A percentile compares a stretch with the other conserved stretches of the same genome.
These are phyloP conservation scores for Alsophila aescularia DNA, from an alignment of 2,888 invertebrate genomes.

Conservation along the genomic window DNA sequence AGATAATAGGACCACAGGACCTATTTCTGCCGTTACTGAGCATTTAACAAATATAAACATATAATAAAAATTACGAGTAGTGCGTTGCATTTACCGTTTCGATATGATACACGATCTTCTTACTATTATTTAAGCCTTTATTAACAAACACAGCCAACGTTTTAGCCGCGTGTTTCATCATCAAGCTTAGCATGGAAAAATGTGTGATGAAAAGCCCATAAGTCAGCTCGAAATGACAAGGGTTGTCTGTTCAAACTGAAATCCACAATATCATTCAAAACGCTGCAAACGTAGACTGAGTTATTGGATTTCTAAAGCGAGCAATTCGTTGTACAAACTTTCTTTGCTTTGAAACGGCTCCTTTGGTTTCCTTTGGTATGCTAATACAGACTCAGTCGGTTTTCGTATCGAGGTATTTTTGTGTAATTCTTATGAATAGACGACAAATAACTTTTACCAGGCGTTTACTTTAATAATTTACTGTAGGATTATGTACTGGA, in stretches of 20 bases:
- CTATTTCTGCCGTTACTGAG: too few relatives aligned
- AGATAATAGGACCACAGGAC: too few relatives aligned
- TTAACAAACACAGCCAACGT: too few relatives aligned
- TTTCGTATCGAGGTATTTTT: constrained; percentile 27
- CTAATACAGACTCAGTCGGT: constrained; percentile 30
- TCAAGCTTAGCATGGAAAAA: too few relatives aligned
- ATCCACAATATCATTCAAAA: constrained; percentile 23
- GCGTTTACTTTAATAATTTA: background rate
- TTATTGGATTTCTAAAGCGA: constrained; percentile 34
- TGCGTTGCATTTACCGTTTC: too few relatives aligned
- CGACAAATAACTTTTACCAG: background rate
- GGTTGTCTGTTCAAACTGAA: background rate
- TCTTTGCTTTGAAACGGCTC: constrained; percentile 22
- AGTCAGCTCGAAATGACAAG: constrained; percentile 6
- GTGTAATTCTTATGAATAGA: constrained; percentile 18
- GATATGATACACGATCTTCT: too few relatives aligned
- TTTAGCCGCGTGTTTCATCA: too few relatives aligned
- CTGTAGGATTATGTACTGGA: too few relatives aligned
- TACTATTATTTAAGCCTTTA: too few relatives aligned
- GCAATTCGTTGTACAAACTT: constrained; percentile 34
- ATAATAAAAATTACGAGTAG: too few relatives aligned
- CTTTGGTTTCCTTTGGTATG: constrained; percentile 34
- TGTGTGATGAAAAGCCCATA: too few relatives aligned
- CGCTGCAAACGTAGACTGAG: constrained; percentile 16
- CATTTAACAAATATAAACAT: too few relatives aligned